Base-by-base conservation (phyloP, 2,888 invertebrate species). In the Lottia gigantea region DNA sequence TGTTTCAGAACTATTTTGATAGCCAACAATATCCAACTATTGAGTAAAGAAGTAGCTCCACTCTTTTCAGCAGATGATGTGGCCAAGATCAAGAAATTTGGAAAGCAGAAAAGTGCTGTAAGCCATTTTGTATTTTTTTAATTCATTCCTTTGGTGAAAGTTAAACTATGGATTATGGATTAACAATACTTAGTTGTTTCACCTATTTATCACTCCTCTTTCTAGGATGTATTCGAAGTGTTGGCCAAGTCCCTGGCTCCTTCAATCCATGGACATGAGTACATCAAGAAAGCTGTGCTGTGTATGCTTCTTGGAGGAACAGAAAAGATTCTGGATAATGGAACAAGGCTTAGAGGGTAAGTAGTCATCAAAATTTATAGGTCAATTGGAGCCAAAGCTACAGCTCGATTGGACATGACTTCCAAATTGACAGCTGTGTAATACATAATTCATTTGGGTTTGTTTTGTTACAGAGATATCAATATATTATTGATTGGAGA, bases 251-350 rank as follows among this genome's bases (percentile, higher is more conserved):
- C 98, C 0, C 89, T 99, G 68, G 99, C 99, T 0, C 99, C 99
- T 0, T 97, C 98, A 0, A 99, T 99, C 85, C 96, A 97, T 82
- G 99, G 99, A 0, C 96, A 99, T 84, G 94, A 95, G 45, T 97
- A 93, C 85, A 96, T 98, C 11, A 99, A 99, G 89, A 95, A 95
- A 86, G 98, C 99, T 0, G 95, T 99, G 74, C 90, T 99, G 40
- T 98, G 98, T 86, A 91, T 98, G 83, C 89, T 99, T 70, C 90
- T 99, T 8, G 98, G 99, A 0, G 99, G 99, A 0, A 94, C 94
- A 77, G 99, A 99, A 90, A 99, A 98, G 90, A 90, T 95, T 55
- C 89, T 98, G 94, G 85, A 85, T 0, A 89, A 89, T 76, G 89
- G 89, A 46, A 85, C 88, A 0, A 75, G 89, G 25, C 82, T 89